Conservation (phyloP, 2,888 invertebrate genomes). For the Rhagium mordax region DNA sequence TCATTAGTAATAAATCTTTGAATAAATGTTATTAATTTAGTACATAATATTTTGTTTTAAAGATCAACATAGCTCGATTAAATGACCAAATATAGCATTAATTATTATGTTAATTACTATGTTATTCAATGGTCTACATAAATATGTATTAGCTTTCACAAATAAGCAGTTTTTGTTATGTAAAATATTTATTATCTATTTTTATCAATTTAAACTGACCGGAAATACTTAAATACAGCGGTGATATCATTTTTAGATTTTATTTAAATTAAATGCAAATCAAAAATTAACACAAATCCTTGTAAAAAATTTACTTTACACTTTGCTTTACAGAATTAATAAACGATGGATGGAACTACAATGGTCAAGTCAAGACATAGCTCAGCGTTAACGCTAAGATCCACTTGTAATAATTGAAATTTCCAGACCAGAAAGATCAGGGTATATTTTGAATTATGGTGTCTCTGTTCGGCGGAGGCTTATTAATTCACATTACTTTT, state of each 20-base stretch:
- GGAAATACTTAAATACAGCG: neutral
- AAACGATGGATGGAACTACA: no score
- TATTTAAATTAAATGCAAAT: neutral
- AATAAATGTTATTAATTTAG: neutral
- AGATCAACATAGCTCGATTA: neutral
- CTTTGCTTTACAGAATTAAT: no score
- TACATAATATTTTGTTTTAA: neutral
- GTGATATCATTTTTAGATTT: neutral
- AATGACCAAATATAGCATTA: constrained; percentile 18
- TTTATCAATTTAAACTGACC: constrained; percentile 5
- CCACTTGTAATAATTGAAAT: no score
- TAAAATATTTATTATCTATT: neutral
- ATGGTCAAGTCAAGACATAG: no score
- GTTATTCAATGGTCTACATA: neutral
- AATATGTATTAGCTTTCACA: constrained; percentile 8
- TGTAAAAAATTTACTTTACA: neutral
- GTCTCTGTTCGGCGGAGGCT: no score
- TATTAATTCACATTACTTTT: no score
- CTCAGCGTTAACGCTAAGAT: no score
- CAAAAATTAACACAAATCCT: neutral
- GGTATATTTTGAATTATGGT: no score
- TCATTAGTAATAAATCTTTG: neutral
- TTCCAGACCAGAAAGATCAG: no score
- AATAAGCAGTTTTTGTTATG: constrained; percentile 13
- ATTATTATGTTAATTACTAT: neutral